Evolutionary conservation across 2,113 vertebrate genomes (phyloP).

Genomic region (Pitta sordida): DNA sequence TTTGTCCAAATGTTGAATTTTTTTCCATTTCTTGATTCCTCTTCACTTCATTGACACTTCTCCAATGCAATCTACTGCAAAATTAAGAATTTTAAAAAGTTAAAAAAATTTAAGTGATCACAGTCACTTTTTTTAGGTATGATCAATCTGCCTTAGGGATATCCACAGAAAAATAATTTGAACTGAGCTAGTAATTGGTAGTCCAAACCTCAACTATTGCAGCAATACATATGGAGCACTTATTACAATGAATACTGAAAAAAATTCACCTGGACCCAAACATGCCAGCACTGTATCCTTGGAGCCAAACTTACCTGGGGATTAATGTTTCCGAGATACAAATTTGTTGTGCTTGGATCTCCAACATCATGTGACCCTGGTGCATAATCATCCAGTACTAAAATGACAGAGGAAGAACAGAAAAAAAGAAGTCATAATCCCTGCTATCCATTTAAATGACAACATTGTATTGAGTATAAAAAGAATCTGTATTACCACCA

Average conservation of each 20-base stretch:
- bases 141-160: neutral
- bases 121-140: neutral
- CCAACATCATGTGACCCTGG: conserved; percentile 98
- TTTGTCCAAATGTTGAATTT: neutral
- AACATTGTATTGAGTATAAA: conserved; percentile 30
- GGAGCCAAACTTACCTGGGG: conserved; percentile 82
- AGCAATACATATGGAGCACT: neutral
- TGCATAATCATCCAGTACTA: conserved; percentile 95
- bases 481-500: conserved; percentile 88
- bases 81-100: neutral
- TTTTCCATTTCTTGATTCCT: neutral
- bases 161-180: neutral
- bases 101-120: neutral
- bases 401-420: neutral
- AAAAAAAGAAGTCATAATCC: conserved; percentile 52
- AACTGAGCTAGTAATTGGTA: neutral
- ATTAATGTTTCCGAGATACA: conserved; percentile 98
- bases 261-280: neutral
- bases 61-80: neutral
- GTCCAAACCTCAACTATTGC: neutral
- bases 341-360: conserved; percentile 96
- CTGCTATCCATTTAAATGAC: neutral
- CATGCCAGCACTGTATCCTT: neutral
- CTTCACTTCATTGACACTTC: neutral
- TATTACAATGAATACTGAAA: neutral